Evolutionary conservation across 2,797 vertebrate species (phyloP).

Genomic region (Threskiornis aethiopicus): DNA sequence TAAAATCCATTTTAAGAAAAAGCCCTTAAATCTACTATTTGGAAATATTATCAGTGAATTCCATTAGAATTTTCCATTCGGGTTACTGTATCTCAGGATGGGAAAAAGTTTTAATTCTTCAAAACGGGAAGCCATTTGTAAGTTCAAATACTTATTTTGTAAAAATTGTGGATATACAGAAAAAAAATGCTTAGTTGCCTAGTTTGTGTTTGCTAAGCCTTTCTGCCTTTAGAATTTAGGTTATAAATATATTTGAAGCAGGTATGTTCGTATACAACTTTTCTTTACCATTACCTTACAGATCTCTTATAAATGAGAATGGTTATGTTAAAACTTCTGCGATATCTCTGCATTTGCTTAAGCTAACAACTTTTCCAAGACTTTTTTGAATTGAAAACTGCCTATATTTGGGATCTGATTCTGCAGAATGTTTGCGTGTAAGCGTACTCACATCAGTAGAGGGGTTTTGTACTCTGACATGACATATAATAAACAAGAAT

Average conservation of each 20-base stretch:
- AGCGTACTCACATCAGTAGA: background rate
- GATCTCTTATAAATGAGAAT: background rate
- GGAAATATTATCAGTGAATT: background rate
- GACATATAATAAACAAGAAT: background rate
- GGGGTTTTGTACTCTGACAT: background rate
- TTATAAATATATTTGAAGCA: background rate
- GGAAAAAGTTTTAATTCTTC: background rate
- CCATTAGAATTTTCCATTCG: background rate
- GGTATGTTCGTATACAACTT: background rate
- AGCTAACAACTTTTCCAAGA: background rate
- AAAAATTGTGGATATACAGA: background rate
- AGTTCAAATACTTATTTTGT: background rate
- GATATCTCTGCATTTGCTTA: background rate
- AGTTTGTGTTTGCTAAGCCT: background rate
- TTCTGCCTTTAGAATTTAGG: background rate
- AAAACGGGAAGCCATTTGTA: background rate
- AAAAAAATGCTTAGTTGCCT: background rate
- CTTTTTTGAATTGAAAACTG: background rate
- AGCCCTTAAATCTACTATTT: background rate
- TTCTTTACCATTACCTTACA: background rate
- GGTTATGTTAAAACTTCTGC: background rate
- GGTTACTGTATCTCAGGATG: background rate
- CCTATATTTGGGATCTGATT: background rate
- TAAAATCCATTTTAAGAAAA: background rate
- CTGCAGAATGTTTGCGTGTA: background rate